Base-by-base conservation (phyloP, 1,140 invertebrate species). In the Pomacea maculata region DNA sequence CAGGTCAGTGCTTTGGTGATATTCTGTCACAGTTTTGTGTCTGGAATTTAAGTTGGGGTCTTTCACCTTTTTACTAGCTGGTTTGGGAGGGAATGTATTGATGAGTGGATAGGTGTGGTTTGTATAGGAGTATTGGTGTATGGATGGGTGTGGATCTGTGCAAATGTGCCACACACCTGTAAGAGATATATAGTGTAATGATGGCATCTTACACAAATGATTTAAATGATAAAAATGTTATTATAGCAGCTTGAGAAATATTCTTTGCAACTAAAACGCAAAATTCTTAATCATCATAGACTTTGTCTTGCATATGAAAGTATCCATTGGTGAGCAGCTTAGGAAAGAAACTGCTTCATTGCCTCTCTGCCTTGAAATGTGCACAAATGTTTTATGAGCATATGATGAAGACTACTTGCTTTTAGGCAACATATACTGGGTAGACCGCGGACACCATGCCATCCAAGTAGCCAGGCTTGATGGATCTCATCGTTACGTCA, bases 381-480 rank as follows among this genome's bases (percentile, higher is more conserved):
- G 67, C 21, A 70, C 12, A 70, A 70, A 12, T 3, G 64, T 65
- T 65, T 3, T 65, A n/a, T n/a, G 17, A n/a, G 17, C 64, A 65
- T 63, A 45, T 45, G 6, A 45, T 45, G 0, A 45, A 61, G 57
- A 61, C 57, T 61, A 14, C 29, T 45, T 67, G 80, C 25, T 95
- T 87, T 93, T 96, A 70, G 92, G 94, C 61, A 96, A 96, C 89
- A 86, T 97, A 57, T 97, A 96, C 92, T 97, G 95, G 95, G 98
- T 97, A 0, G 98, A 99, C 87, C 95, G 96, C 88, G 94, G 95
- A 86, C 86, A 88, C 45, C 85, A 89, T 79, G 87, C 87, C 1
- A 92, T 93, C 67, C 87, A 90, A 81, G 87, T 91, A 75, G 80
- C 87, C 75, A 86, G 82, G 64, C 82, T 90, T 95, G 97, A 99